Base-by-base conservation (phyloP, 2,888 invertebrate species). In the Morpho helenor region DNA sequence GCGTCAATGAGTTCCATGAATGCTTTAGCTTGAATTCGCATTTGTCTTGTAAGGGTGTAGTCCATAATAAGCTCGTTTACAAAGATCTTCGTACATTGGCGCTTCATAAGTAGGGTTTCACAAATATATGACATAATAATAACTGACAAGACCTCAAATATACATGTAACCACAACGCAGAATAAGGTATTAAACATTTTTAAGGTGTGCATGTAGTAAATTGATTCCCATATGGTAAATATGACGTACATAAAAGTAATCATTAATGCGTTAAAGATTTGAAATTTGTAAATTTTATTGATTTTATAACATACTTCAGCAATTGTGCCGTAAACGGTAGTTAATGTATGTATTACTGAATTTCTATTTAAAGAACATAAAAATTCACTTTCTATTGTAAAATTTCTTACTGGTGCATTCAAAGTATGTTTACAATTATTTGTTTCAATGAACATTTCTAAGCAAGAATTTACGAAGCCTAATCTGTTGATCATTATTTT, bases 61-160 rank as follows among this genome's bases (percentile, higher is more conserved):
- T 82, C 76, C 78, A 83, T 85, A 39, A 85, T 77, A 2, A 86
- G 58, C 60, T 84, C 79, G 59, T 83, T 82, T 0, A 85, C 72
- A 39, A 82, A 66, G 31, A 76, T 66, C 60, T 76, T 82, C 0
- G 80, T 81, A 6, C 67, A 62, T 16, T 74, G 76, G 9, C 82
- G 74, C 7, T 73, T 70, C 8, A 67, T 42, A 51, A 73, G 68
- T n/a, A 86, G 57, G 40, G 57, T 66, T 60, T 83, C 80, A 54
- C 84, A 84, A 31, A 80, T 41, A 45, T 53, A 58, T 9, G 57
- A 63, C 39, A 65, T 59, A 1, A 54, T 6, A 8, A 22, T 42
- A 39, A 62, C 8, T 10, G 48, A 52, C 7, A 57, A 2, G 47
- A 56, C 60, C 10, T 76, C 73, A 42, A 68, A 68, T 9, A 72